These are phyloP conservation scores for Meta bourneti DNA, from an alignment of 2,888 invertebrate species.

Conservation along the genomic window DNA sequence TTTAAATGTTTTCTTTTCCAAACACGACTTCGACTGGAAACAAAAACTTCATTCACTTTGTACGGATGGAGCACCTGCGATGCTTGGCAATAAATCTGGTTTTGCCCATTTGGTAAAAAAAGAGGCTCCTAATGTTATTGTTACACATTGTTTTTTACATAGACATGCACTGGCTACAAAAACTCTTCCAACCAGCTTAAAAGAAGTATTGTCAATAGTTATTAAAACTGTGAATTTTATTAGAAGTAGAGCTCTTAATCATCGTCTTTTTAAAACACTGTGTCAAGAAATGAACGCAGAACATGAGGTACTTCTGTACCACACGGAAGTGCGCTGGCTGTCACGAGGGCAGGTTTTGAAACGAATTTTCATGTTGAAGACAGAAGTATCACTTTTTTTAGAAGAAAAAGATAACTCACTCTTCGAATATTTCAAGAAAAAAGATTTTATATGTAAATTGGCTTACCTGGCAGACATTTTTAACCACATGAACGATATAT, in stretches of 20 bases:
- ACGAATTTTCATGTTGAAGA: constrained; percentile 60
- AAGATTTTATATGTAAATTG: constrained; percentile 71
- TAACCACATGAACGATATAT: constrained; percentile 69
- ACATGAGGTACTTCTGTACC: constrained; percentile 58
- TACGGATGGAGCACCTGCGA: too few species aligned
- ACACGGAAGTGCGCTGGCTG: constrained; percentile 62
- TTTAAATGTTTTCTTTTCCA: constrained; percentile 46
- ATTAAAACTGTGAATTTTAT: constrained; percentile 60
- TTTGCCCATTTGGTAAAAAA: too few species aligned
- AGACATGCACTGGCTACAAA: constrained; percentile 62
- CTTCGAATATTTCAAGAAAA: constrained; percentile 64
- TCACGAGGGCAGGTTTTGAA: constrained; percentile 64
- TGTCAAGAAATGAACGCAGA: constrained; percentile 62
- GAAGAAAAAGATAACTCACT: constrained; percentile 60
- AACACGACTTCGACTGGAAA: too few species aligned
- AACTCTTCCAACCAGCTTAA: constrained; percentile 65
- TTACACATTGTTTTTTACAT: background rate
- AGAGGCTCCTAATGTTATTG: too few species aligned
- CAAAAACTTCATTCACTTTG: too few species aligned
- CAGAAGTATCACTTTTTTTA: constrained; percentile 62
- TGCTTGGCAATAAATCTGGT: too few species aligned
- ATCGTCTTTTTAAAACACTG: constrained; percentile 62
- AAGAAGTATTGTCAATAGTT: constrained; percentile 60
- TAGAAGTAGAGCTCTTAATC: constrained; percentile 63
- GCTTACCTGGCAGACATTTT: constrained; percentile 71